Evolutionary conservation across 2,113 vertebrate genomes (phyloP), one percentile per base, ranked within the genome.

Genomic region (Sylvicapra grimmia): DNA sequence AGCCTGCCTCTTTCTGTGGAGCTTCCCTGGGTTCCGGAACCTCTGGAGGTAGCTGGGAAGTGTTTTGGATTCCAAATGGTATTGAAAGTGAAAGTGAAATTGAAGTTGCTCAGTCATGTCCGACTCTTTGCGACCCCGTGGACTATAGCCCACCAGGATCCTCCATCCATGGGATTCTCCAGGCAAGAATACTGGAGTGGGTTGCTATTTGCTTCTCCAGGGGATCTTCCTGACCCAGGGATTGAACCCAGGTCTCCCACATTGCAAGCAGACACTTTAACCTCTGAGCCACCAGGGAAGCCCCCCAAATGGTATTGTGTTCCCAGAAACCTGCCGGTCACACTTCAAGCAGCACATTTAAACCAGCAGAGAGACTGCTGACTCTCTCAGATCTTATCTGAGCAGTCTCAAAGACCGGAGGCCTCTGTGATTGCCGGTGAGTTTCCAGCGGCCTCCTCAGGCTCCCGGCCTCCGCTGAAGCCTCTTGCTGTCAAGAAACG

Each of bases 341-440:
- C 18, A 2, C 11, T 11, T 75, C 6, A 33, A 40, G 59, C 33
- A 54, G 29, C 29, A 4, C 44, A 40, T 11, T 5, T 31, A 61
- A 89, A 25, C 15, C 3, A 23, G 6, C n/a, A 6, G 36, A 86
- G 54, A 63, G 31, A 65, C 36, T 33, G 63, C 77, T 12, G 8
- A 2, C 23, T n/a, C 54, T 80, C 56, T 80, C 65, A 3, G 15
- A 29, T 49, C 29, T 9, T 33, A 40, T 51, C 86, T 14, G 23
- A 21, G 68, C 31, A 4, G 36, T n/a, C 13, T 40, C 49, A 25
- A 49, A 15, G 49, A 33, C 2, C 1, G 25, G 31, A 36, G n/a
- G 13, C 29, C 44, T 51, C 0, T 3, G 33, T 1, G 4, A 36
- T 23, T 56, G 47, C 23, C 7, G 2, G 0, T 5, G 12, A 54